These are phyloP conservation scores for Scatophagus argus DNA, from an alignment of 2,113 vertebrate genomes.

Conservation along the genomic window DNA sequence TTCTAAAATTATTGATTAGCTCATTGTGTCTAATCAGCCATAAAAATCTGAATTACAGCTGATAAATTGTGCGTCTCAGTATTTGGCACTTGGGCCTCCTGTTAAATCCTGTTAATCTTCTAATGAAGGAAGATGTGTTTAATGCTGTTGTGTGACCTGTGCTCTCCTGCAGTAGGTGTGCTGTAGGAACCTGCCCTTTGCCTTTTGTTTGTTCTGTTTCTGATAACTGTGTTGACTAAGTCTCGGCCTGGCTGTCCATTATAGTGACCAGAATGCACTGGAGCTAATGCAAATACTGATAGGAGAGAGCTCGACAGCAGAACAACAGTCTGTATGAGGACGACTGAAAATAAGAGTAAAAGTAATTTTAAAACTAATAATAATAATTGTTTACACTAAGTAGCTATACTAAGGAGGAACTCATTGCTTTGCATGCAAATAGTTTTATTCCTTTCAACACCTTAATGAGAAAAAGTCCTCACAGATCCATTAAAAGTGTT, in stretches of 20 bases:
- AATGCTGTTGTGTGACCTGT: not conserved
- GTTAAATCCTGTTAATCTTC: not conserved
- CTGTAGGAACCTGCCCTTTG: constrained; percentile 43
- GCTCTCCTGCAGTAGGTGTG: not conserved
- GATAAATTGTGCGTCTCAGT: not conserved
- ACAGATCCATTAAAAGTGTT: not conserved
- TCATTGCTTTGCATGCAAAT: not conserved
- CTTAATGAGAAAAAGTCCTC: not conserved
- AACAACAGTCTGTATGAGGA: not conserved
- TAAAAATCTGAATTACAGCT: not conserved
- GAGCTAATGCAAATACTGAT: constrained; percentile 61
- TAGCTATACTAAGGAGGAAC: not conserved
- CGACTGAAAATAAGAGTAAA: not conserved
- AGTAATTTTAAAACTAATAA: not conserved
- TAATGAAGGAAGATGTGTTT: not conserved
- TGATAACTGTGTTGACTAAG: constrained; percentile 70
- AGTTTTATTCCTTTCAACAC: not conserved
- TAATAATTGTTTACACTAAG: not conserved
- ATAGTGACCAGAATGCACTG: constrained; percentile 34
- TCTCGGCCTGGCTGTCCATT: constrained; percentile 15
- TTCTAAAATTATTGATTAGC: not conserved
- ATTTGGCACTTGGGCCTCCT: not conserved
- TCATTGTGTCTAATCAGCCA: not conserved
- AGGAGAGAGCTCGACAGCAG: not conserved
- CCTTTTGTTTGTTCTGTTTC: constrained; percentile 66